Evolutionary conservation across 2,113 vertebrate species (phyloP).

Genomic region (Tretioscincus oriximinensis): DNA sequence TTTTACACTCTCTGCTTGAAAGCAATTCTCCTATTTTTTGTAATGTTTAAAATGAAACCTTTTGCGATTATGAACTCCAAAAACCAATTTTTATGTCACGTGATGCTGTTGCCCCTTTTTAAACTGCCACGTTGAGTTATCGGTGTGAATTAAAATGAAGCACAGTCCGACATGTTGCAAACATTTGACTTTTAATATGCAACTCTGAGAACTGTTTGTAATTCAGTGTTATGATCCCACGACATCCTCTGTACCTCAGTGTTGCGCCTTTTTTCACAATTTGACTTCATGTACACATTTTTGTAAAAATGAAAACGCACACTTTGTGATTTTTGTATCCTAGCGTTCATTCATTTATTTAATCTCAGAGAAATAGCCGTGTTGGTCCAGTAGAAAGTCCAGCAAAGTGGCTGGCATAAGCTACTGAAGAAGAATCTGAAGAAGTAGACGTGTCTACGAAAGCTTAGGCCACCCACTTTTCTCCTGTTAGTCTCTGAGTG

Average conservation of each 20-base stretch:
- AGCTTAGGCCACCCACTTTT: too few relatives aligned
- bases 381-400: too few relatives aligned
- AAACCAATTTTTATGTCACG: slow-evolving; percentile 40
- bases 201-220: neutral
- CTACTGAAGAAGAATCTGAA: too few relatives aligned
- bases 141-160: slow-evolving; percentile 50
- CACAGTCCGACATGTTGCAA: neutral
- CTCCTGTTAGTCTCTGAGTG: too few relatives aligned
- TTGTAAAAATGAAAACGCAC: neutral
- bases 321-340: neutral
- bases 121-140: slow-evolving; percentile 9
- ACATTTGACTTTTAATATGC: neutral
- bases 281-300: neutral
- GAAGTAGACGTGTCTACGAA: too few relatives aligned
- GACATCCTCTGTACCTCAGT: neutral
- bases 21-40: slow-evolving; percentile 56
- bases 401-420: too few relatives aligned
- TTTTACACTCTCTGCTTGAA: slow-evolving; percentile 17
- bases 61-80: slow-evolving; percentile 66
- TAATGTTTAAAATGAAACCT: slow-evolving; percentile 28
- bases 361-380: too few relatives aligned
- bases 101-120: slow-evolving; percentile 33
- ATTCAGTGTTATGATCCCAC: rapidly evolving
- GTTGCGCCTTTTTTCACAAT: neutral
- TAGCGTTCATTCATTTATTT: too few relatives aligned